These are phyloP conservation scores for Sander vitreus DNA, from an alignment of 2,113 vertebrate genomes.

Conservation along the genomic window DNA sequence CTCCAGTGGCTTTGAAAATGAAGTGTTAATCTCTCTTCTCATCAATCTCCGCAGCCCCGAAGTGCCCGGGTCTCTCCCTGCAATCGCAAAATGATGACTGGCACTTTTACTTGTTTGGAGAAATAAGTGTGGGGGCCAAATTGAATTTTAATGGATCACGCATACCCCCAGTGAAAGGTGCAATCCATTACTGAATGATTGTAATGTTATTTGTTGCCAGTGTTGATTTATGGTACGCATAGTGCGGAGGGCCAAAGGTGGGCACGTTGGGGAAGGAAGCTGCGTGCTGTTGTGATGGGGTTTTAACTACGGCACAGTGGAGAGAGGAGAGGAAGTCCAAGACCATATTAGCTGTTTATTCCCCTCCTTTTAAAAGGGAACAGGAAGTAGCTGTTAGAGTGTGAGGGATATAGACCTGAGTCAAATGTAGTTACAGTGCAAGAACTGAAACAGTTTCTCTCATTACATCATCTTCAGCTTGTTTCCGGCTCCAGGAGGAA, in stretches of 20 bases:
- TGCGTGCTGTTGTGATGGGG: constrained; percentile 67
- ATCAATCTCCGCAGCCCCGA: constrained; percentile 82
- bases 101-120: constrained; percentile 84
- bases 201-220: constrained; percentile 82
- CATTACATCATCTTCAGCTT: not conserved
- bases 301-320: constrained; percentile 66
- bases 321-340: constrained; percentile 36
- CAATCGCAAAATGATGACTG: constrained; percentile 84
- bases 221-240: constrained; percentile 81
- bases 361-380: constrained; percentile 27
- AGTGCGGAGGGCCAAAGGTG: constrained; percentile 71
- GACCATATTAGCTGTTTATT: constrained; percentile 49
- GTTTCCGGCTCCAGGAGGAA: not conserved
- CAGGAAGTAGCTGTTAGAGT: constrained; percentile 15
- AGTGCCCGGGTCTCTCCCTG: constrained; percentile 78
- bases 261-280: constrained; percentile 70
- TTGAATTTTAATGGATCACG: constrained; percentile 92
- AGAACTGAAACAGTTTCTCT: not conserved
- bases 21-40: constrained; percentile 85
- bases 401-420: not conserved
- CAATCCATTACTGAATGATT: constrained; percentile 90
- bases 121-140: constrained; percentile 89
- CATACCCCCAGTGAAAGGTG: constrained; percentile 87
- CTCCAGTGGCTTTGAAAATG: constrained; percentile 82
- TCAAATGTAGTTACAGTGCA: constrained; percentile 36